Conservation (phyloP, 1,140 invertebrate species). For the Littorina saxatilis region DNA sequence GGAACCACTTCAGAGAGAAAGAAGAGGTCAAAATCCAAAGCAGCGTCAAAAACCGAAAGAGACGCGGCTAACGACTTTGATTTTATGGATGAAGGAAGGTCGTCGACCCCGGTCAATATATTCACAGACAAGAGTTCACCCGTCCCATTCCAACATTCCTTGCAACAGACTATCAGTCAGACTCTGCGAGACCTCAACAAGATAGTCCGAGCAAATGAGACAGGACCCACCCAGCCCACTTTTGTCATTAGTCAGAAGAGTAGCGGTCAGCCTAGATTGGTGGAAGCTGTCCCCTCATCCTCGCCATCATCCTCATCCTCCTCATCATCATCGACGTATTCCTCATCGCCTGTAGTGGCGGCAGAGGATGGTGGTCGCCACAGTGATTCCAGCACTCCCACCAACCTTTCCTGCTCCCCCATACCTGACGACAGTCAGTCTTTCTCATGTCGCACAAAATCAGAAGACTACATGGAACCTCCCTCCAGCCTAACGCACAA, state of each 20-base stretch:
- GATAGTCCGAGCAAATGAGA: neutral
- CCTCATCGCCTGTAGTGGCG: neutral
- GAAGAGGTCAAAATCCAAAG: neutral
- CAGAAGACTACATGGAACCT: too few species aligned
- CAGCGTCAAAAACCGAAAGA: neutral
- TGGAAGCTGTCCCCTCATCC: slow-evolving; percentile 10
- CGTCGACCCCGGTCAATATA: neutral
- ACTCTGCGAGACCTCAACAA: neutral
- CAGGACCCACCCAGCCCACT: neutral
- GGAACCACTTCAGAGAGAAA: neutral
- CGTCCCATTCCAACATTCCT: neutral
- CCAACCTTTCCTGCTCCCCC: slow-evolving; percentile 27
- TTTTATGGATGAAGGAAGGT: neutral
- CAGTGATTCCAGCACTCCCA: slow-evolving; percentile 29
- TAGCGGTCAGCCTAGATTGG: neutral
- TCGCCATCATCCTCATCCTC: slow-evolving; percentile 29
- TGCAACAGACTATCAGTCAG: neutral
- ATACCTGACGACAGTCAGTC: neutral
- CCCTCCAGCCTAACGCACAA: too few species aligned
- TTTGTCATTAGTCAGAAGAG: too few species aligned
- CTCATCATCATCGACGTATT: slow-evolving; percentile 26
- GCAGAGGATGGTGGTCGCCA: neutral
- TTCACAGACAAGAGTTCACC: neutral
- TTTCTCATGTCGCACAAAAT: neutral
- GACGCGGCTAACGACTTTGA: neutral